Conservation (phyloP, 2,888 invertebrate species). For the Eupithecia subumbrata region DNA sequence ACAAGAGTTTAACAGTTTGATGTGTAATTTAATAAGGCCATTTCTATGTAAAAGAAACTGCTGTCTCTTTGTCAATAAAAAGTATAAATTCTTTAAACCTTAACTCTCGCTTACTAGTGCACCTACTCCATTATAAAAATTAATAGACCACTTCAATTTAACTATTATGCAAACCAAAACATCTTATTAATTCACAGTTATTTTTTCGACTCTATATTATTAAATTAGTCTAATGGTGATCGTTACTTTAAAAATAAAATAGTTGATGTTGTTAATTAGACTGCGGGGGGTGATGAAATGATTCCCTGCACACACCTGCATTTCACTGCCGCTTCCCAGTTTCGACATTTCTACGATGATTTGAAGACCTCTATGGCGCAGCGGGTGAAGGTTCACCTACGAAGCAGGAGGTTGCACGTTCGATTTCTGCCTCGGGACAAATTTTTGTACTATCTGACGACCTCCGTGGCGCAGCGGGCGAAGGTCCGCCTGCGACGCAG, state of each 20-base stretch:
- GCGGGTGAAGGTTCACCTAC: too few relatives aligned
- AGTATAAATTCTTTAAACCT: neutral
- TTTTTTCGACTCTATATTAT: conserved; percentile 17
- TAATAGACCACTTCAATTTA: conserved; percentile 4
- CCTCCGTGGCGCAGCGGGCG: too few relatives aligned
- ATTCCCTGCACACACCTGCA: conserved; percentile 26
- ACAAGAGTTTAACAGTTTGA: neutral
- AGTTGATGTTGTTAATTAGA: conserved; percentile 39
- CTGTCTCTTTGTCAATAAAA: neutral
- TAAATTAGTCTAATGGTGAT: conserved; percentile 36
- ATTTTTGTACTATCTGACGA: too few relatives aligned
- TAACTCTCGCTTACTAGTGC: neutral
- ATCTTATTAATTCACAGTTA: conserved; percentile 36
- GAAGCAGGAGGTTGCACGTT: too few relatives aligned
- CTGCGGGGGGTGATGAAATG: conserved; percentile 37
- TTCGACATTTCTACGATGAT: neutral
- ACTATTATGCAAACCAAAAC: conserved; percentile 14
- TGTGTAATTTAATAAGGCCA: neutral
- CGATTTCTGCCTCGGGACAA: too few relatives aligned
- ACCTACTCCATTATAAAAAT: neutral
- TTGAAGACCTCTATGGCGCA: too few relatives aligned
- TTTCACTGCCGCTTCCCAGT: neutral
- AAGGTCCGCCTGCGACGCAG: too few relatives aligned
- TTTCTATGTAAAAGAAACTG: neutral
- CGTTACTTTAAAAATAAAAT: conserved; percentile 35